These are phyloP conservation scores for Pongo abelii DNA, from an alignment of 2,113 vertebrate genomes.

Conservation along the genomic window DNA sequence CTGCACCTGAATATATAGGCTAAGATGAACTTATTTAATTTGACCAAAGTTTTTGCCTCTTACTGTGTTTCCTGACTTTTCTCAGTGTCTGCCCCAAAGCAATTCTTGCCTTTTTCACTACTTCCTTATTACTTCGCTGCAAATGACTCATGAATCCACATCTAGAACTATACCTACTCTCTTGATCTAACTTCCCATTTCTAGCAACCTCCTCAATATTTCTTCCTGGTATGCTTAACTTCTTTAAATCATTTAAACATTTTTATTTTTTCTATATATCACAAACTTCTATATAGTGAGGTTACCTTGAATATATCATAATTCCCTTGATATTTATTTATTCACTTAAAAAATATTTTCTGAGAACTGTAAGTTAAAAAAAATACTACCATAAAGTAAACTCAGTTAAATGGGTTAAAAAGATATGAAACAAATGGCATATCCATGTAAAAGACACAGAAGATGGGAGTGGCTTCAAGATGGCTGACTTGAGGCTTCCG, in stretches of 20 bases:
- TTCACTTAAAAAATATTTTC: not conserved
- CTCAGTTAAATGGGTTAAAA: not conserved
- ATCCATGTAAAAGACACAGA: not conserved
- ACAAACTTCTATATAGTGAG: not conserved
- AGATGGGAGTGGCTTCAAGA: not conserved
- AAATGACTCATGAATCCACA: not conserved
- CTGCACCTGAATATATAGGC: not conserved
- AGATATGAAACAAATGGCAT: not conserved
- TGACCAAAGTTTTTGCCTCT: not conserved
- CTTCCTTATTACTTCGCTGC: not conserved
- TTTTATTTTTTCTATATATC: not conserved
- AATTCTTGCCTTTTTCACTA: not conserved
- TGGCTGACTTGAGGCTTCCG: not conserved
- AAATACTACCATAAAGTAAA: not conserved
- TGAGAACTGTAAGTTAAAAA: not conserved
- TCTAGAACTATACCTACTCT: not conserved
- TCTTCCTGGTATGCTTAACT: not conserved
- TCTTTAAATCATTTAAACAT: not conserved
- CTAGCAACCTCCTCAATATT: not conserved
- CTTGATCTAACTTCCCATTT: not conserved
- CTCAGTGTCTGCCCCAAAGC: not conserved
- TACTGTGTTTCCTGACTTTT: not conserved
- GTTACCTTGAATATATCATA: not conserved
- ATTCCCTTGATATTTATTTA: not conserved
- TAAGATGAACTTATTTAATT: not conserved